phyloP scores from a whole-genome alignment of 2,797 vertebrate species.

The Xiphorhynchus erythropygius region DNA sequence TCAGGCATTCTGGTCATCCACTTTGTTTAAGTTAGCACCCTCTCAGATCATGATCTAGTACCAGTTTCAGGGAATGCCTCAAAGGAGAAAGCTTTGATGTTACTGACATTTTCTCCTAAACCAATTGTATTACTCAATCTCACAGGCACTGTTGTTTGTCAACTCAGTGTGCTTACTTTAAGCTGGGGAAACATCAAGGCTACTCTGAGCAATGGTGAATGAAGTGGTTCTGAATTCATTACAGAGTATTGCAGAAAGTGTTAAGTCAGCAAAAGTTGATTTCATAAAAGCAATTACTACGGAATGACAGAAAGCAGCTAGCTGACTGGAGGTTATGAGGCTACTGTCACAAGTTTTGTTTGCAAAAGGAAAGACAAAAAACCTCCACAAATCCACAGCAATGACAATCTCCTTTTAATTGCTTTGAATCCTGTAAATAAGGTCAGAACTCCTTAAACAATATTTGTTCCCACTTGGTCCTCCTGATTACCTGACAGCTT shows the following conservation, averaged over 20 bases:
- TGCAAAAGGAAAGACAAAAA: neutral
- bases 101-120: neutral
- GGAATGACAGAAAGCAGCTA: neutral
- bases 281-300: neutral
- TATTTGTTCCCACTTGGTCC: neutral
- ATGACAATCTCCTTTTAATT: neutral
- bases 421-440: neutral
- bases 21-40: neutral
- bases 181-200: neutral
- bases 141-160: neutral
- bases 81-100: neutral
- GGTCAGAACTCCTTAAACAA: neutral
- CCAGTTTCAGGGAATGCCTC: neutral
- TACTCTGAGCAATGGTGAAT: neutral
- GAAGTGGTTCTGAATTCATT: neutral
- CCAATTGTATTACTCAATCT: neutral
- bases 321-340: neutral
- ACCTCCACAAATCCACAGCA: neutral
- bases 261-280: neutral
- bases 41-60: neutral
- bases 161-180: neutral
- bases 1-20: neutral
- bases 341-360: neutral
- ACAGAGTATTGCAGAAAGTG: neutral
- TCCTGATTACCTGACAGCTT: neutral